Percentiles rank a stretch among this genome's conserved stretches.
These are phyloP conservation scores for Gnathonemus echidnorhynchus DNA, from an alignment of 2,113 vertebrate species.

Conservation along the genomic window DNA sequence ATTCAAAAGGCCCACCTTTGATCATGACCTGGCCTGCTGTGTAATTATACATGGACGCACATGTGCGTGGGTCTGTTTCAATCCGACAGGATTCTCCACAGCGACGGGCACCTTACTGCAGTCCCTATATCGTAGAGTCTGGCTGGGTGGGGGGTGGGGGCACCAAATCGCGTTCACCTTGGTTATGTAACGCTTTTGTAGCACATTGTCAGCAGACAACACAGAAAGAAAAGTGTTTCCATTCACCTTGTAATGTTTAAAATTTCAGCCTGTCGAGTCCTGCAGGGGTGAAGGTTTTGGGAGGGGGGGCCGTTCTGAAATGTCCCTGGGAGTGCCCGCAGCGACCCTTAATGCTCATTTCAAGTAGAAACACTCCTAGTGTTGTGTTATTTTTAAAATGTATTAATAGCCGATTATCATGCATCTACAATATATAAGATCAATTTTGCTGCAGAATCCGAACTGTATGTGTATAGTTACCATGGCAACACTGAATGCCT, in stretches of 20 bases:
- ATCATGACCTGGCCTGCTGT: constrained; percentile 45
- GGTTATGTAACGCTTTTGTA: background rate
- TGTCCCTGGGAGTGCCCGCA: background rate
- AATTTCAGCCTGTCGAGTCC: background rate
- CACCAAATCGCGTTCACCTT: background rate
- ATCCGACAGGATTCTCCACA: background rate
- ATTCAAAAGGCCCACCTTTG: constrained; percentile 46
- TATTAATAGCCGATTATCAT: background rate
- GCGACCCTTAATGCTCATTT: background rate
- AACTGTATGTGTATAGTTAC: background rate
- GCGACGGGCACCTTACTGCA: background rate
- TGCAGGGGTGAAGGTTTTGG: background rate
- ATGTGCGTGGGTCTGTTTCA: background rate
- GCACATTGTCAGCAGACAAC: background rate
- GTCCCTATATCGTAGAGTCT: background rate
- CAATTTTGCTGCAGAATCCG: background rate
- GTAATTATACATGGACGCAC: constrained; percentile 41
- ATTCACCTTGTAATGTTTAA: background rate
- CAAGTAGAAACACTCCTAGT: background rate
- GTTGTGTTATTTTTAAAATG: background rate
- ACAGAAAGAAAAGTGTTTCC: background rate
- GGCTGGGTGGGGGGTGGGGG: background rate
- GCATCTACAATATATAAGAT: background rate
- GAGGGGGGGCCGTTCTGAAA: background rate
- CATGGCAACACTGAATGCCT: background rate